Conservation (phyloP, 35 echinoderm and acorn worm species). For the Stichopus chloronotus region DNA sequence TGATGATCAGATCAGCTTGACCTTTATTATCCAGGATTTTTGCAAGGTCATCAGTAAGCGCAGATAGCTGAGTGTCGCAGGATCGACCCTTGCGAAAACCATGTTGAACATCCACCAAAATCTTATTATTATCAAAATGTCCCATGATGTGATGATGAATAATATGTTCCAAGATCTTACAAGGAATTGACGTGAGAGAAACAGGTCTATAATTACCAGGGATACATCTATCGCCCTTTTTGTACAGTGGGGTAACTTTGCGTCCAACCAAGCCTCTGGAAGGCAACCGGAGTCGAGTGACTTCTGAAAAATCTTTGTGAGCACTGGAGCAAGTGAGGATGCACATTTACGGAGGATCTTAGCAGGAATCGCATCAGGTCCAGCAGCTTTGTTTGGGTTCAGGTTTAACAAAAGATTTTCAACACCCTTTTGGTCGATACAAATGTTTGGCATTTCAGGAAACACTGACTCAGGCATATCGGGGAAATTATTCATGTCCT, state of each 20-base stretch:
- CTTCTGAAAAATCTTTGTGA: constrained; percentile 28
- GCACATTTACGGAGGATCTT: constrained; percentile 53
- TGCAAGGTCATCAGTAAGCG: constrained; percentile 51
- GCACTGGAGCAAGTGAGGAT: constrained; percentile 39
- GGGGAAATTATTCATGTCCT: constrained; percentile 20
- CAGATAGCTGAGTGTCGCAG: constrained; percentile 59
- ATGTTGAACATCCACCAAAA: constrained; percentile 46
- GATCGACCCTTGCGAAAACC: constrained; percentile 64
- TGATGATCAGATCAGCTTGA: constrained; percentile 54
- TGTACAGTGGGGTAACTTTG: constrained; percentile 67
- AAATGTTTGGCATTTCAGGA: neutral
- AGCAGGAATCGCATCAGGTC: constrained; percentile 57
- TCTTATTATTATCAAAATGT: constrained; percentile 60
- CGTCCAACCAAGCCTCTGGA: constrained; percentile 54
- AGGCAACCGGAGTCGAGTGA: constrained; percentile 50
- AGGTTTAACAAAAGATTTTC: constrained; percentile 51
- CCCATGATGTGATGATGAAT: constrained; percentile 56
- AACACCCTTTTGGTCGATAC: constrained; percentile 27
- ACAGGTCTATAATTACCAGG: constrained; percentile 69
- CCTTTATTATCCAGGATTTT: constrained; percentile 34
- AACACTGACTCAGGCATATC: neutral
- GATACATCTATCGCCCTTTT: constrained; percentile 60
- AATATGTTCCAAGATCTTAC: constrained; percentile 66
- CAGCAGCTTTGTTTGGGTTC: constrained; percentile 65
- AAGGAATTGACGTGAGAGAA: constrained; percentile 66